Evolutionary conservation across 2,888 invertebrate species (phyloP).

Genomic region (Gymnocheta viridis): DNA sequence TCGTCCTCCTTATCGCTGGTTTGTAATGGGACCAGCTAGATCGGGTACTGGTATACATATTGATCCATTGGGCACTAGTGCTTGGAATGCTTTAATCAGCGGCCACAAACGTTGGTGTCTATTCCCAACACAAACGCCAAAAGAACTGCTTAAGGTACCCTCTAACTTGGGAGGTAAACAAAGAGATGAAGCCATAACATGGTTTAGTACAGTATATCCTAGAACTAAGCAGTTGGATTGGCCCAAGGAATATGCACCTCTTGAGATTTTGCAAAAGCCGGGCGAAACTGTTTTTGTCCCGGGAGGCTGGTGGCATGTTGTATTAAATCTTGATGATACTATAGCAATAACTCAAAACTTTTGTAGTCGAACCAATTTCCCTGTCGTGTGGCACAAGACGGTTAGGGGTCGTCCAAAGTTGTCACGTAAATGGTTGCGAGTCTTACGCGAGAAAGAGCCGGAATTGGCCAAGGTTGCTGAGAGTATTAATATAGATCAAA

Average conservation of each 20-base stretch:
- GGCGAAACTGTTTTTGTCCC: conserved; percentile 99
- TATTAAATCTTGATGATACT: conserved; percentile 97
- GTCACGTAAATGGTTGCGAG: conserved; percentile 94
- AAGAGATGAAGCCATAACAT: conserved; percentile 98
- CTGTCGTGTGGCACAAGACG: conserved; percentile 99
- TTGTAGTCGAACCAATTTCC: conserved; percentile 97
- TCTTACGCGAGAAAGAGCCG: conserved; percentile 87
- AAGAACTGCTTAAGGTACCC: conserved; percentile 96
- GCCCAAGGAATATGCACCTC: conserved; percentile 95
- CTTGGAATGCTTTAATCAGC: conserved; percentile 97
- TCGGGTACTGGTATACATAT: conserved; percentile 99
- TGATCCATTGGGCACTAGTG: conserved; percentile 98
- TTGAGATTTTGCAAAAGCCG: conserved; percentile 96
- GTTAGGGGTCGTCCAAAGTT: conserved; percentile 97
- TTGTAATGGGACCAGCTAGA: conserved; percentile 98
- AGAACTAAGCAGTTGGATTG: conserved; percentile 93
- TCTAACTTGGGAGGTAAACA: conserved; percentile 97
- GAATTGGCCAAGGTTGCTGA: conserved; percentile 91
- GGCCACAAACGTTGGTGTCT: conserved; percentile 99
- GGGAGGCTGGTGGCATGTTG: conserved; percentile 99
- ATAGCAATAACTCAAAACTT: conserved; percentile 99
- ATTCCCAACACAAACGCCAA: conserved; percentile 98
- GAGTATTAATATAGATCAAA: conserved; percentile 90
- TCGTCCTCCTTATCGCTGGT: conserved; percentile 99
- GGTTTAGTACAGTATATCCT: conserved; percentile 98